Conservation (phyloP, 2,797 vertebrate species). For the Clarias platycephalus region DNA sequence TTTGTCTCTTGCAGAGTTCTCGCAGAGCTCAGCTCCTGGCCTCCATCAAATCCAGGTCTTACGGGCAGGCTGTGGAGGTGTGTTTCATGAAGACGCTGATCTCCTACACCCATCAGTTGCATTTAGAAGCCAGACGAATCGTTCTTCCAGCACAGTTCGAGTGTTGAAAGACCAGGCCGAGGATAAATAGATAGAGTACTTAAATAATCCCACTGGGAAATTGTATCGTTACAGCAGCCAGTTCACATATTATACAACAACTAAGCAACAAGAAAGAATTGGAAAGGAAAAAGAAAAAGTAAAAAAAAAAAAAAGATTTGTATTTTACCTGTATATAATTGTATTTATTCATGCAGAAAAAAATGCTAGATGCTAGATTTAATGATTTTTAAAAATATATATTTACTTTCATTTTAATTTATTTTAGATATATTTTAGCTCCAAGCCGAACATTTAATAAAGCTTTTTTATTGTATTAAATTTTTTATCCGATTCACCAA, state of each 20-base stretch:
- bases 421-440: background rate
- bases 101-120: background rate
- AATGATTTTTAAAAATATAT: too few relatives aligned
- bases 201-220: too few relatives aligned
- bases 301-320: too few relatives aligned
- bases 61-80: constrained; percentile 80
- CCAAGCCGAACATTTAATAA: background rate
- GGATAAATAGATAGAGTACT: too few relatives aligned
- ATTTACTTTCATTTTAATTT: background rate
- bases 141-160: background rate
- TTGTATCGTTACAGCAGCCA: too few relatives aligned
- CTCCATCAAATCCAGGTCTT: constrained; percentile 87
- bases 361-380: too few relatives aligned
- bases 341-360: background rate
- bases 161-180: background rate
- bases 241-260: too few relatives aligned
- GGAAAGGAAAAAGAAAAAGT: too few relatives aligned
- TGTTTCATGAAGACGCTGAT: background rate
- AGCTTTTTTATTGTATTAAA: background rate
- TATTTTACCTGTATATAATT: background rate
- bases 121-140: too few relatives aligned
- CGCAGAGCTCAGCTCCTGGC: constrained; percentile 80
- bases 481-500: background rate
- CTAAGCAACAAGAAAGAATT: too few relatives aligned
- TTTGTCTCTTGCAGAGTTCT: constrained; percentile 70